Conservation (phyloP, 2,113 vertebrate genomes). For the Xiphorhynchus elegans region DNA sequence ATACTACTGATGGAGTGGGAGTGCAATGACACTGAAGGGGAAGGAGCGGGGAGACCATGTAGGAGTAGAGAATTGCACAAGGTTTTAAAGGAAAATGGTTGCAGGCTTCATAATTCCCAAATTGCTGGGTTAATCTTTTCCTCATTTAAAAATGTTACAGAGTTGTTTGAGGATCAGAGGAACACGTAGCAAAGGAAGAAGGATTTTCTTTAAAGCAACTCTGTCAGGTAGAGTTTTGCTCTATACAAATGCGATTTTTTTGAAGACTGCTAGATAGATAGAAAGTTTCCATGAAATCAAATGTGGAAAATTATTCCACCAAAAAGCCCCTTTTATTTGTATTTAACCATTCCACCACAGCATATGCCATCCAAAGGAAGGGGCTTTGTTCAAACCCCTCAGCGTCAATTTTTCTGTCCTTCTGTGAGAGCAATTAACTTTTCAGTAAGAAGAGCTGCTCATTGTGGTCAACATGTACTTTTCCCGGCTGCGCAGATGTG, state of each 20-base stretch:
- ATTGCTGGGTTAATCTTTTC: neutral
- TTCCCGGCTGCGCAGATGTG: constrained; percentile 11
- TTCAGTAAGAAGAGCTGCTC: neutral
- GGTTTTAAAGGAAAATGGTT: neutral
- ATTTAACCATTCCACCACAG: neutral
- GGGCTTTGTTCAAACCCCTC: neutral
- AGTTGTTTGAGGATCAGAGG: neutral
- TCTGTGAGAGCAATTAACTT: neutral
- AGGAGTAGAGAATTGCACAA: neutral
- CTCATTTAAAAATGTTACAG: neutral
- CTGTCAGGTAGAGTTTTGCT: neutral
- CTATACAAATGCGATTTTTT: neutral
- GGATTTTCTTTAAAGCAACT: neutral
- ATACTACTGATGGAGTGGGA: neutral
- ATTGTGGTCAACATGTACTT: constrained; percentile 14
- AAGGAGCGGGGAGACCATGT: fast-evolving
- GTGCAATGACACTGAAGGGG: neutral
- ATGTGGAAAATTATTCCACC: neutral
- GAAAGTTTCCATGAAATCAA: neutral
- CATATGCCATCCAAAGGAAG: neutral
- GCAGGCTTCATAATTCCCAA: neutral
- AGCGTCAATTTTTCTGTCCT: neutral
- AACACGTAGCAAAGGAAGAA: neutral
- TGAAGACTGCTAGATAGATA: neutral
- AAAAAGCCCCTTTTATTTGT: neutral